Percentiles rank a stretch among this genome's conserved stretches.
Conservation (phyloP, 2,113 vertebrate genomes). For the Melanerpes aurifrons region DNA sequence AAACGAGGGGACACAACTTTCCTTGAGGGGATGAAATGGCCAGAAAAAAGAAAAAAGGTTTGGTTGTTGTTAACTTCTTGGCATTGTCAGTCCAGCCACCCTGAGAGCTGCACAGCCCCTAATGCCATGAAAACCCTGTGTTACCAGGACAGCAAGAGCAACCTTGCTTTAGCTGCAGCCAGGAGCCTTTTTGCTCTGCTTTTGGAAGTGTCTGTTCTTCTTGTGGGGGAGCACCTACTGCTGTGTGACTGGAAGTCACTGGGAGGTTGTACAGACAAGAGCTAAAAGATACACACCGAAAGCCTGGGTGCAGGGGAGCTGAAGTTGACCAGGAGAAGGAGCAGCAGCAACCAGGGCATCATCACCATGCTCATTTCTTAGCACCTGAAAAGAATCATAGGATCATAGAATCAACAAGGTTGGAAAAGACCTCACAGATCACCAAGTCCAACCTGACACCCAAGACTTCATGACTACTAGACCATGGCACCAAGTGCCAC, state of each 20-base stretch:
- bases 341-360: constrained; percentile 31
- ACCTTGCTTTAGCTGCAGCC: neutral
- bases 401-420: too few relatives aligned
- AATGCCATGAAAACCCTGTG: neutral
- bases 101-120: neutral
- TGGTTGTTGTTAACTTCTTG: neutral
- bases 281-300: constrained; percentile 70
- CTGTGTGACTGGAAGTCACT: neutral
- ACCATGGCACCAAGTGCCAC: too few relatives aligned
- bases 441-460: too few relatives aligned
- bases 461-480: too few relatives aligned
- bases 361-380: neutral
- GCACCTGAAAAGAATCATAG: too few relatives aligned
- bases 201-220: neutral
- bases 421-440: too few relatives aligned
- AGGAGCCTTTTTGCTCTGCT: neutral
- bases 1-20: neutral
- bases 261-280: neutral
- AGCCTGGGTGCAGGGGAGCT: constrained; percentile 55
- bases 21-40: neutral
- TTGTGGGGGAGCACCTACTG: neutral
- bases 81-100: neutral
- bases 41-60: neutral
- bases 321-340: constrained; percentile 70
- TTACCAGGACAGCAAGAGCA: neutral